Evolutionary conservation across 2,888 invertebrate species (phyloP), one percentile per base, ranked within the genome.

Genomic region (Pseudanteris insignis): DNA sequence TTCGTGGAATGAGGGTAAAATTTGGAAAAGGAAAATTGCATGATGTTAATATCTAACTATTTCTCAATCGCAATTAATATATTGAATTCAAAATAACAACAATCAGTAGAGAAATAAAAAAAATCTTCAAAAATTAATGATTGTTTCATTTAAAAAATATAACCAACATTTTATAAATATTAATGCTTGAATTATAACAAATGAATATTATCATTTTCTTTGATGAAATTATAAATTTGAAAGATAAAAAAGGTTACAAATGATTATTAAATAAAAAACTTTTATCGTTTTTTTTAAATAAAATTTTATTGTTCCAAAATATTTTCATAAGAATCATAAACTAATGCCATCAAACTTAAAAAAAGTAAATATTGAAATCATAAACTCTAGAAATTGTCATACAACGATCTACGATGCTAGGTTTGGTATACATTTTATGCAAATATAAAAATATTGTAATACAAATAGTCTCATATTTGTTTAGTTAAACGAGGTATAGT

Each of bases 1-100:
- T 77, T n/a, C 70, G 68, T 14, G 70, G 73, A 18, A 74, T 75
- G 58, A 67, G 72, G 24, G 65, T 69, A 33, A 64, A 67, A 46
- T 71, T 75, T 14, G 63, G 67, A 10, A 71, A 70, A 66, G 43
- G 43, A 11, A 33, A 30, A 25, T 5, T 51, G 1, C 30, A 13
- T 18, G 47, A 47, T 8, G 15, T 59, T 13, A 59, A 55, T 13
- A 38, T 51, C 34, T 55, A 51, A n/a, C n/a, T n/a, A n/a, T n/a
- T n/a, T n/a, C n/a, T n/a, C n/a, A n/a, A n/a, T n/a, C n/a, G n/a
- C n/a, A n/a, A n/a, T n/a, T n/a, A n/a, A n/a, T n/a, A n/a, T n/a
- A n/a, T n/a, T n/a, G n/a, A n/a, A n/a, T n/a, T n/a, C n/a, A n/a
- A n/a, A n/a, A n/a, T n/a, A n/a, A n/a, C n/a, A n/a, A n/a, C n/a